These are phyloP conservation scores for Cyprinodon brontotheroides DNA, from an alignment of 2,113 vertebrate species.

Conservation along the genomic window DNA sequence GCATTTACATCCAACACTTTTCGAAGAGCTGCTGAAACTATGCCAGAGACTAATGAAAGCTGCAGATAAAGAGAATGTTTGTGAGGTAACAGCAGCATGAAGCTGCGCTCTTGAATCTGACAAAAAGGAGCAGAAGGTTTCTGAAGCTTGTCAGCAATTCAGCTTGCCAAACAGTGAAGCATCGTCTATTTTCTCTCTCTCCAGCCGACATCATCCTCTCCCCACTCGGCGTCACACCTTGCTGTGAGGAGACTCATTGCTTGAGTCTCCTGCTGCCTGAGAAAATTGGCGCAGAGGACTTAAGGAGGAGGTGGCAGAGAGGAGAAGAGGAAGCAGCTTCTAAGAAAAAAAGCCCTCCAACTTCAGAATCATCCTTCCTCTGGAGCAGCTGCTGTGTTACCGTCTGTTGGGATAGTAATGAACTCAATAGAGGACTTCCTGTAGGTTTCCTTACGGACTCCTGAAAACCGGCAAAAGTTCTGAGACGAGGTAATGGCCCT, in stretches of 20 bases:
- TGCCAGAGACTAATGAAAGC: conserved; percentile 3
- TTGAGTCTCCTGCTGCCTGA: conserved; percentile 47
- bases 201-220: conserved; percentile 57
- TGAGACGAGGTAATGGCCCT: neutral
- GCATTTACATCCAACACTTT: neutral
- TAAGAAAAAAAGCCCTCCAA: conserved; percentile 42
- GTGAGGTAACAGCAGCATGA: conserved; percentile 27
- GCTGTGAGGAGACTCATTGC: conserved; percentile 59
- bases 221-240: conserved; percentile 45
- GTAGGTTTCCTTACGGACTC: conserved; percentile 14
- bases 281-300: conserved; percentile 62
- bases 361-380: conserved; percentile 39
- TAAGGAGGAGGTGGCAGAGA: conserved; percentile 17
- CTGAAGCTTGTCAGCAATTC: conserved; percentile 34
- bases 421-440: conserved; percentile 32
- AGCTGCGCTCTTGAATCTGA: conserved; percentile 21
- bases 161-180: conserved; percentile 44
- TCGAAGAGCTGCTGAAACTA: neutral
- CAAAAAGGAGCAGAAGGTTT: conserved; percentile 39
- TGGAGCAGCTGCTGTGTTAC: conserved; percentile 44
- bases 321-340: conserved; percentile 11
- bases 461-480: neutral
- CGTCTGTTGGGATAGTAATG: conserved; percentile 48
- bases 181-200: conserved; percentile 55
- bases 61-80: conserved; percentile 12